phyloP scores from a whole-genome alignment of 2,113 vertebrate genomes.

The Motacilla tschutschensis region DNA sequence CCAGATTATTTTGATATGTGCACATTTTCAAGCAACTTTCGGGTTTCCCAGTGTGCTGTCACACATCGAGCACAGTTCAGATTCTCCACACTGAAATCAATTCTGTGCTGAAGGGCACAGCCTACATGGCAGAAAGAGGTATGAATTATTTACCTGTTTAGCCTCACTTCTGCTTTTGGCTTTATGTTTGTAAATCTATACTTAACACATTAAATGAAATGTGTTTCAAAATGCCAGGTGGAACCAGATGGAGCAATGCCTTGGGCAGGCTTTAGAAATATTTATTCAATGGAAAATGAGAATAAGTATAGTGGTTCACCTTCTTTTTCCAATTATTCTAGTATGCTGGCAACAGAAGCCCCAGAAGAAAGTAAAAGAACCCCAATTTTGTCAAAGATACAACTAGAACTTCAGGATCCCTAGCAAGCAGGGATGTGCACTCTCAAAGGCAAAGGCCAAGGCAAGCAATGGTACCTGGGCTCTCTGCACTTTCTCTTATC shows the following conservation, averaged over 20 bases:
- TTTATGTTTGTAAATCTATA: neutral
- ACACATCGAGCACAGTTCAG: neutral
- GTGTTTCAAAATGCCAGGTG: neutral
- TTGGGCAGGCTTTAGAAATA: neutral
- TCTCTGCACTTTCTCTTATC: neutral
- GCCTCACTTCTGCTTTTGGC: neutral
- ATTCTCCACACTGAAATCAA: neutral
- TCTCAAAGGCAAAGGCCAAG: neutral
- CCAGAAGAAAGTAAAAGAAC: neutral
- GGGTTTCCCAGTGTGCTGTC: neutral
- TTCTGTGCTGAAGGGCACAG: neutral
- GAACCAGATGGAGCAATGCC: neutral
- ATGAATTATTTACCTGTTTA: neutral
- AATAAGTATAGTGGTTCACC: neutral
- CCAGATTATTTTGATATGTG: neutral
- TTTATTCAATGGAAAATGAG: neutral
- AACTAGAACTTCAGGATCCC: neutral
- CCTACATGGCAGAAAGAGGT: neutral
- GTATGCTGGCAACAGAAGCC: neutral
- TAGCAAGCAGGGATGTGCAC: neutral
- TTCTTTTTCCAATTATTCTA: neutral
- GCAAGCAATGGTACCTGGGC: neutral
- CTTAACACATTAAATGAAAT: conserved; percentile 1
- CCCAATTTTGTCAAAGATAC: neutral
- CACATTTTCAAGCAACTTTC: neutral